Evolutionary conservation across 2,113 vertebrate species (phyloP).

Genomic region (Aspiorhynchus laticeps): DNA sequence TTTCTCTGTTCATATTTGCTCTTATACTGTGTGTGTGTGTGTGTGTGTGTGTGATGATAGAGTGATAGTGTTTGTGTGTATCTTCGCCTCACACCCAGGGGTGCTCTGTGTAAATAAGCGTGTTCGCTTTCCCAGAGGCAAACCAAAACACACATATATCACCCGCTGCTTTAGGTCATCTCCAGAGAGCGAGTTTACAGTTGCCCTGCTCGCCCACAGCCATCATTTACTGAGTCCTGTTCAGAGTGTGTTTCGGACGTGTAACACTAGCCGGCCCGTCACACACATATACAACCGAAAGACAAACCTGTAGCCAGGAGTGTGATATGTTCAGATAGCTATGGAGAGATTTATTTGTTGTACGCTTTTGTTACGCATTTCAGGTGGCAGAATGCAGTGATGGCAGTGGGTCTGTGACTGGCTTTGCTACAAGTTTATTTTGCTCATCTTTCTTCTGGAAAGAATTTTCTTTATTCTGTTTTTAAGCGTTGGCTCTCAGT

Average conservation of each 20-base stretch:
- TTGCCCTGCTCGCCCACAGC: slow-evolving; percentile 67
- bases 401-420: slow-evolving; percentile 48
- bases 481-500: not conserved
- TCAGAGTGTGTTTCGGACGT: slow-evolving; percentile 77
- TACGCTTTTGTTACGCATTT: slow-evolving; percentile 61
- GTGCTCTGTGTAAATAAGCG: slow-evolving; percentile 81
- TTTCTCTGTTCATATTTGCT: slow-evolving; percentile 40
- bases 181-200: slow-evolving; percentile 62
- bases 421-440: slow-evolving; percentile 17
- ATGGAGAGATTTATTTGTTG: slow-evolving; percentile 48
- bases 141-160: slow-evolving; percentile 76
- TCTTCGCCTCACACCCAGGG: slow-evolving; percentile 69
- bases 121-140: slow-evolving; percentile 69
- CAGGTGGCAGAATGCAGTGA: slow-evolving; percentile 41
- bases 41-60: slow-evolving; percentile 12
- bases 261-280: slow-evolving; percentile 66
- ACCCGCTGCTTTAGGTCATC: slow-evolving; percentile 73
- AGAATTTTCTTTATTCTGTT: not conserved
- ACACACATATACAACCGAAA: slow-evolving; percentile 57
- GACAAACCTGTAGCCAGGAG: slow-evolving; percentile 70
- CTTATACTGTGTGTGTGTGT: slow-evolving; percentile 30
- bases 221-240: slow-evolving; percentile 79
- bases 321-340: slow-evolving; percentile 58
- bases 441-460: slow-evolving; percentile 24
- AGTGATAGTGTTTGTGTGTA: slow-evolving; percentile 43